Percentiles rank a stretch among this genome's conserved stretches.
Evolutionary conservation across 2,797 vertebrate species (phyloP).

Genomic region (Pagetopsis macropterus): DNA sequence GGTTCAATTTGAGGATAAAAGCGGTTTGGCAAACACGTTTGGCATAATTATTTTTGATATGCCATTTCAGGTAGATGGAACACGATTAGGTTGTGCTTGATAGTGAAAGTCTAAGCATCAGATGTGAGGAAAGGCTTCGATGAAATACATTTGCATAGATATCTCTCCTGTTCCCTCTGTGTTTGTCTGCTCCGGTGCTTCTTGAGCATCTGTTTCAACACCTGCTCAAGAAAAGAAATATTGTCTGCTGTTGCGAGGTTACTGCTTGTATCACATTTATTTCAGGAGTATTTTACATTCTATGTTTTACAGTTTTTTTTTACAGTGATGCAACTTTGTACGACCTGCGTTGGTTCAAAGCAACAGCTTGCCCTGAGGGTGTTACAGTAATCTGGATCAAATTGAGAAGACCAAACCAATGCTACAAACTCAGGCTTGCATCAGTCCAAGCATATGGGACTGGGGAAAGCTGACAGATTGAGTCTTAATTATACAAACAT

Average conservation of each 20-base stretch:
- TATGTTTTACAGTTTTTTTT: background rate
- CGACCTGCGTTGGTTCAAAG: slow-evolving; percentile 26
- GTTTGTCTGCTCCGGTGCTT: slow-evolving; percentile 30
- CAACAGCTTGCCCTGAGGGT: slow-evolving; percentile 10
- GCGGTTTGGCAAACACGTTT: slow-evolving; percentile 28
- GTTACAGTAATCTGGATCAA: slow-evolving; percentile 44
- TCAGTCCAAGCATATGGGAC: slow-evolving; percentile 47
- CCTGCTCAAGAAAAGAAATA: slow-evolving; percentile 24
- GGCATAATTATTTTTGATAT: slow-evolving; percentile 49
- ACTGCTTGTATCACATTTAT: slow-evolving; percentile 9
- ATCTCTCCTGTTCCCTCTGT: slow-evolving; percentile 5
- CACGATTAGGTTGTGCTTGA: slow-evolving; percentile 23
- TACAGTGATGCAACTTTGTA: slow-evolving; percentile 26
- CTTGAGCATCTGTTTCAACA: slow-evolving; percentile 47
- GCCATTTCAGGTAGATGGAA: slow-evolving; percentile 38
- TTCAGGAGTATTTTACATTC: background rate
- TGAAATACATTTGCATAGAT: slow-evolving; percentile 29
- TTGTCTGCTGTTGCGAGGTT: slow-evolving; percentile 17
- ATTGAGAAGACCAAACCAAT: slow-evolving; percentile 19
- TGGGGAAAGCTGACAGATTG: slow-evolving; percentile 54
- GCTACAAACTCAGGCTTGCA: slow-evolving; percentile 20
- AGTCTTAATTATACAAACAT: slow-evolving; percentile 61
- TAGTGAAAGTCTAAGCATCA: background rate
- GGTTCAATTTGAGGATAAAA: slow-evolving; percentile 41
- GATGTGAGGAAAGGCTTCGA: slow-evolving; percentile 40